Conservation (phyloP, 2,113 vertebrate genomes). For the Struthidea cinerea region DNA sequence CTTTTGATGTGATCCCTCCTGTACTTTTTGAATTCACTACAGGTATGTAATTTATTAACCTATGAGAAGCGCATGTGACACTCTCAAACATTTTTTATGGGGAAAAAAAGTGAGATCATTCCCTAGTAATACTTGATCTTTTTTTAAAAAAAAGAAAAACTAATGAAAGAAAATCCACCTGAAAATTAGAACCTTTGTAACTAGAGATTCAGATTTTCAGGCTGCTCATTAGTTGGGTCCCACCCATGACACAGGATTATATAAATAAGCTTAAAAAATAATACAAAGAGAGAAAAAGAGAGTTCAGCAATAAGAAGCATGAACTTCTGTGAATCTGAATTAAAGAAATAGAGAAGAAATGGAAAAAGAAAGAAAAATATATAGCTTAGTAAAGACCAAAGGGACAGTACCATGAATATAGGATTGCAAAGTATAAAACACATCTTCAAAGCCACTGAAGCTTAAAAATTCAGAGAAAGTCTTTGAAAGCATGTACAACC, state of each 20-base stretch:
- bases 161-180: neutral
- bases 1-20: neutral
- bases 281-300: neutral
- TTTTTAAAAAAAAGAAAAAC: neutral
- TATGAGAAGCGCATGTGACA: neutral
- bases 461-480: neutral
- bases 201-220: neutral
- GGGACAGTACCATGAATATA: rapidly evolving
- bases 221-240: neutral
- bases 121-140: neutral
- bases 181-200: neutral
- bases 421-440: neutral
- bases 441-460: neutral
- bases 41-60: neutral
- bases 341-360: neutral
- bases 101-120: neutral
- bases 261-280: neutral
- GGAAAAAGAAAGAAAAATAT: neutral
- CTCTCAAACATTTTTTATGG: neutral
- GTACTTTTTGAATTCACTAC: neutral
- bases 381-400: neutral
- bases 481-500: neutral
- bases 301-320: neutral
- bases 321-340: neutral
- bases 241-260: neutral